Evolutionary conservation across 1,140 invertebrate genomes (phyloP).

Genomic region (Bombus turneri): DNA sequence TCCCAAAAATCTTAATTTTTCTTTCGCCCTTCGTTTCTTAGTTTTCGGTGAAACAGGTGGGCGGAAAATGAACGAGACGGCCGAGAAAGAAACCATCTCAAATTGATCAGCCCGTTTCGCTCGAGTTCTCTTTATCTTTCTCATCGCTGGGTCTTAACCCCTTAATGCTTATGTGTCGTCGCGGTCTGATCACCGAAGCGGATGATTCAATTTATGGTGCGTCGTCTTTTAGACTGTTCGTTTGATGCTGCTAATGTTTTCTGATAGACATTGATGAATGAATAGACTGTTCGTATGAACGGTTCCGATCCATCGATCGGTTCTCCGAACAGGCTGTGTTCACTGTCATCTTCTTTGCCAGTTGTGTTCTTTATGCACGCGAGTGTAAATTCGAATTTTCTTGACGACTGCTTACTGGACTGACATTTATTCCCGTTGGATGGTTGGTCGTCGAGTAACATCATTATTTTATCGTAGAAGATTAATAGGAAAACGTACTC

Average conservation of each 20-base stretch:
- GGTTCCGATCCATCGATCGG: slow-evolving; percentile 19
- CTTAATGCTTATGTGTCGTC: slow-evolving; percentile 6
- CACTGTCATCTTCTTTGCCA: background rate
- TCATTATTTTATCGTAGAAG: background rate
- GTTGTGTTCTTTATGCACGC: background rate
- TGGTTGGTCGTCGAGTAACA: background rate
- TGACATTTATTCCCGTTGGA: background rate
- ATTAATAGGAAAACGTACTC: background rate
- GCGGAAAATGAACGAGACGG: slow-evolving; percentile 78
- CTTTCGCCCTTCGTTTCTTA: background rate
- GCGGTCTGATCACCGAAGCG: slow-evolving; percentile 1
- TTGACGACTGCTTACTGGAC: background rate
- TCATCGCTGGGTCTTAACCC: background rate
- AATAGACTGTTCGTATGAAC: background rate
- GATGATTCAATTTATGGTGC: slow-evolving; percentile 10
- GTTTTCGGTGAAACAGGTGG: slow-evolving; percentile 67
- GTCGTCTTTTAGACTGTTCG: background rate
- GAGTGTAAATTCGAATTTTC: background rate
- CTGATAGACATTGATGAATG: slow-evolving; percentile 18
- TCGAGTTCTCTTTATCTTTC: background rate
- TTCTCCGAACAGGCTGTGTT: slow-evolving; percentile 3
- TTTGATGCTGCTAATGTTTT: background rate
- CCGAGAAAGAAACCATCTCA: slow-evolving; percentile 78
- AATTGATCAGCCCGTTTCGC: slow-evolving; percentile 56
- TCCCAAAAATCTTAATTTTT: no score